Evolutionary conservation across 1,140 invertebrate species (phyloP), one percentile per base, ranked within the genome.

Genomic region (Lasaia peninsularis): DNA sequence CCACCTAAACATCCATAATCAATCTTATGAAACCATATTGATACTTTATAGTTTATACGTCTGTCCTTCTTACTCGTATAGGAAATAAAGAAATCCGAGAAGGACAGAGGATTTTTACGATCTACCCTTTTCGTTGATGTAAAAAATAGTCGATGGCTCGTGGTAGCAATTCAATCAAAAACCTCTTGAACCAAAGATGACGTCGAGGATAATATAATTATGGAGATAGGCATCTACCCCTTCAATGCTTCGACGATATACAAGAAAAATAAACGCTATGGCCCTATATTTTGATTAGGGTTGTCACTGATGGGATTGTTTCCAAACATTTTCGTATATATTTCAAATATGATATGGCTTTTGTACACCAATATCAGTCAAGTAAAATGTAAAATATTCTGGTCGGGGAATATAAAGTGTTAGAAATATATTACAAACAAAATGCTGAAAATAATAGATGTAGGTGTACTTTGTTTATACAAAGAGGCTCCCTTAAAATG

Each of bases 151-250:
- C 20, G 40, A 48, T 48, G 40, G 18, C 40, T 48, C 40, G 10
- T 48, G 40, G 40, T 48, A 48, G 40, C 18, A 48, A 48, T 48
- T 48, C 40, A 48, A 48, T 48, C 40, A 48, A 48, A 48, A 48
- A 48, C 40, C 40, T 48, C 40, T 48, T n/a, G 40, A 48, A 48
- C 33, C 20, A 53, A 40, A 65, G 63, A 65, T 65, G 59, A 58
- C 63, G 61, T 52, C 40, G 24, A 49, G 60, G 63, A 65, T 65
- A 61, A 49, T 57, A 61, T 65, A 65, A 65, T 65, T 62, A 65
- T 52, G 14, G 6, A 58, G 63, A 65, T 62, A 62, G 62, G 40
- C 20, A 65, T 65, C 58, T 52, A 65, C 37, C 52, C 48, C 58
- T 58, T 56, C 56, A 33, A 64, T 52, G 54, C 56, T 56, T 56